Conservation (phyloP, 1,140 invertebrate genomes). For the Parasteatoda tepidariorum region DNA sequence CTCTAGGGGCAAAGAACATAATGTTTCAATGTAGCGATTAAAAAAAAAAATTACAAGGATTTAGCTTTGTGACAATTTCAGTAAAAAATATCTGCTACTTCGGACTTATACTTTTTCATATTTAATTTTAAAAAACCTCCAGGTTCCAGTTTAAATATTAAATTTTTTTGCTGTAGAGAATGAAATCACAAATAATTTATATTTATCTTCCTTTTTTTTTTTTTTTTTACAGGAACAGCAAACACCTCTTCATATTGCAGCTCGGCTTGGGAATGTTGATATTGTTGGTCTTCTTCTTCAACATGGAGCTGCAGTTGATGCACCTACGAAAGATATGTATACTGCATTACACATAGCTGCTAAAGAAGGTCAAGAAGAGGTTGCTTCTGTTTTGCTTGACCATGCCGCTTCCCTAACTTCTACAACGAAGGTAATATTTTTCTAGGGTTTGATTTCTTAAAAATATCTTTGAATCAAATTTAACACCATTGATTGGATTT, state of each 20-base stretch:
- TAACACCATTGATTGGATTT: no score
- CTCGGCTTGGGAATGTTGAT: slow-evolving; percentile 94
- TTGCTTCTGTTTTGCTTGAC: slow-evolving; percentile 92
- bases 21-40: no score
- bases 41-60: no score
- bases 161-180: no score
- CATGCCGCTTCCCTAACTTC: slow-evolving; percentile 93
- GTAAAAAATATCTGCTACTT: no score
- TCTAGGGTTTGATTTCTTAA: no score
- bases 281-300: slow-evolving; percentile 93
- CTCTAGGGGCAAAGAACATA: no score
- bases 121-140: no score
- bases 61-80: no score
- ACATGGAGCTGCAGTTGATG: slow-evolving; percentile 89
- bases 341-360: slow-evolving; percentile 98
- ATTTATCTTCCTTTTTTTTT: slow-evolving; percentile 28
- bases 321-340: slow-evolving; percentile 95
- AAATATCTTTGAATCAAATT: neutral
- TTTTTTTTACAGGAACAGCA: slow-evolving; percentile 81
- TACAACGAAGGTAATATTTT: slow-evolving; percentile 79
- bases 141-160: no score
- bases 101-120: no score
- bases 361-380: slow-evolving; percentile 97
- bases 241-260: slow-evolving; percentile 95
- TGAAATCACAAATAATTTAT: no score